These are phyloP conservation scores for Papilio protenor DNA, from an alignment of 2,888 invertebrate genomes.

Conservation along the genomic window DNA sequence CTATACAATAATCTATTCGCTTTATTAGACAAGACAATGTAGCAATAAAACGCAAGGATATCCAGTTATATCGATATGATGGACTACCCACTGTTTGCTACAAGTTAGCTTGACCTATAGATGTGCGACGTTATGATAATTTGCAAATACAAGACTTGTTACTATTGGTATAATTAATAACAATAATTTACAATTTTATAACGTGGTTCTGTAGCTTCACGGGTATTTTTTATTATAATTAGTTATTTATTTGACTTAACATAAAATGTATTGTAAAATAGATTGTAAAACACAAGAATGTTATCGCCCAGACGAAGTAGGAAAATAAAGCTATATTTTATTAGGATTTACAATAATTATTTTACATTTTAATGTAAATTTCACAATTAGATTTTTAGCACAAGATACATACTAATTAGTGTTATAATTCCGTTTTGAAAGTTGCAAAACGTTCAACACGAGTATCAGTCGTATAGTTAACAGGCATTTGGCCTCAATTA, in stretches of 20 bases:
- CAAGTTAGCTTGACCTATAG: conserved; percentile 54
- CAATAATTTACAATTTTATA: too few relatives aligned
- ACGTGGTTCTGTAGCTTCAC: too few relatives aligned
- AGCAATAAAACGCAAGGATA: conserved; percentile 33
- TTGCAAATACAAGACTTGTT: conserved; percentile 41
- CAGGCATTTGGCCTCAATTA: conserved; percentile 75
- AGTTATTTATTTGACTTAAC: too few relatives aligned
- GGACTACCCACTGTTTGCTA: conserved; percentile 58
- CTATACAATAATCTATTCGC: conserved; percentile 6
- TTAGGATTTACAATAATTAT: not conserved
- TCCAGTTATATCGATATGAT: conserved; percentile 8
- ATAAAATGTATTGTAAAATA: too few relatives aligned
- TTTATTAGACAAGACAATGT: conserved; percentile 22
- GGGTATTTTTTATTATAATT: too few relatives aligned
- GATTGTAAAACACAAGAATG: too few relatives aligned
- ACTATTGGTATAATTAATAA: not conserved
- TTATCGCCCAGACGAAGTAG: too few relatives aligned
- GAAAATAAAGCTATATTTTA: not conserved
- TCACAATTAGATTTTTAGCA: conserved; percentile 9
- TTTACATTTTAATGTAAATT: not conserved
- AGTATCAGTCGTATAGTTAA: conserved; percentile 64
- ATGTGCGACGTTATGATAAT: conserved; percentile 50
- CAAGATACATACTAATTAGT: conserved; percentile 25
- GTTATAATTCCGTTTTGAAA: conserved; percentile 19
- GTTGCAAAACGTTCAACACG: conserved; percentile 35